These are phyloP conservation scores for Girardinichthys multiradiatus DNA, from an alignment of 2,113 vertebrate species.

Conservation along the genomic window DNA sequence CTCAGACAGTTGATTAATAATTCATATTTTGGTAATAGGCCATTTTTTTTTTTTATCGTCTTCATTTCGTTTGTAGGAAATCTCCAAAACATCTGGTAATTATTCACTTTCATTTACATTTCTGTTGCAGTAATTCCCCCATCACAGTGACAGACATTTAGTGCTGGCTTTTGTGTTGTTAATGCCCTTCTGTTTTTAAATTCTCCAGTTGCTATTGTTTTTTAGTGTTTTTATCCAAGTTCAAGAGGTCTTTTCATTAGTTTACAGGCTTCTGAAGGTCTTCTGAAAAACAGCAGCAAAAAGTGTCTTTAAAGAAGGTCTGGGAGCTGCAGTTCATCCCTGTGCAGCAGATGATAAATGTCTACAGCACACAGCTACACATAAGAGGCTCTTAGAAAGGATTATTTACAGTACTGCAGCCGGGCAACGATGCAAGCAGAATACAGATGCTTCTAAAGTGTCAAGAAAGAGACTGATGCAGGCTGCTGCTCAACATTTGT, in stretches of 20 bases:
- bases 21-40: not conserved
- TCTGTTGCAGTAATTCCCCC: not conserved
- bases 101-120: slow-evolving; percentile 1
- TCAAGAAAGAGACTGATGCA: not conserved
- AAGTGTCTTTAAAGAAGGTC: not conserved
- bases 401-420: slow-evolving; percentile 1
- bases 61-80: not conserved
- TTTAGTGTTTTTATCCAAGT: too few relatives aligned
- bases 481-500: not conserved
- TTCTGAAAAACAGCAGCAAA: not conserved
- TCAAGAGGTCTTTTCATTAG: not conserved
- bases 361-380: not conserved
- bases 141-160: not conserved
- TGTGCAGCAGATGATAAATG: not conserved
- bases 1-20: not conserved
- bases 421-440: not conserved
- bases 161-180: not conserved
- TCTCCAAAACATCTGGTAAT: too few relatives aligned
- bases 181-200: not conserved
- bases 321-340: slow-evolving; percentile 4
- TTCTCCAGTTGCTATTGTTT: not conserved
- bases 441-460: not conserved
- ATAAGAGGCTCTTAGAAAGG: not conserved
- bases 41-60: not conserved
- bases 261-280: not conserved